Percentiles rank a stretch among this genome's conserved stretches.
phyloP scores from a whole-genome alignment of 2,888 invertebrate genomes.

The Morpho achilles region DNA sequence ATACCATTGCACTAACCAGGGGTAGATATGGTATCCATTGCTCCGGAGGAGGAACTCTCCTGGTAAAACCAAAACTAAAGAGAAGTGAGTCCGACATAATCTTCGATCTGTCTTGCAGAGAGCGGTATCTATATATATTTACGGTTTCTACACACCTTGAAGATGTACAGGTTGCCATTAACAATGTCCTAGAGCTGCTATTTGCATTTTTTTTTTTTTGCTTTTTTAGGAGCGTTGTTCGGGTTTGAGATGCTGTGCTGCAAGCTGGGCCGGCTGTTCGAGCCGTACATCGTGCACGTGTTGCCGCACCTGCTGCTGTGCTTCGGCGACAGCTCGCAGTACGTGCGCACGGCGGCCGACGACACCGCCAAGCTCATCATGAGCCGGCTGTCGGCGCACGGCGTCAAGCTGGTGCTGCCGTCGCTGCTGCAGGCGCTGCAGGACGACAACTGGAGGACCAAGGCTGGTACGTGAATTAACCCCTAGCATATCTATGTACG shows the following conservation, averaged over 20 bases:
- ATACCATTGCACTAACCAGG: no score
- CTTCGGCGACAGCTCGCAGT: slow-evolving; percentile 97
- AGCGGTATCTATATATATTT: no score
- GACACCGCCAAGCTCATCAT: slow-evolving; percentile 97
- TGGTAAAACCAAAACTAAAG: no score
- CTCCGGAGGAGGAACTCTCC: no score
- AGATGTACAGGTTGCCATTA: no score
- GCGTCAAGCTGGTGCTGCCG: slow-evolving; percentile 97
- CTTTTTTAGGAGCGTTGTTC: slow-evolving; percentile 88
- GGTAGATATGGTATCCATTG: no score
- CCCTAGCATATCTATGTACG: no score
- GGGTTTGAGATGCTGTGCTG: slow-evolving; percentile 98
- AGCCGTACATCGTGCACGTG: slow-evolving; percentile 99
- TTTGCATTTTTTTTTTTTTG: background rate
- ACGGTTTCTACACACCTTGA: no score
- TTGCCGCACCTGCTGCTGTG: slow-evolving; percentile 95
- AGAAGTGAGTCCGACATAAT: no score
- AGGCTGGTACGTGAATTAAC: slow-evolving; percentile 82
- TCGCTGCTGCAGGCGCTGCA: slow-evolving; percentile 94
- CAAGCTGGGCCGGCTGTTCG: slow-evolving; percentile 97
- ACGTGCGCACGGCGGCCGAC: slow-evolving; percentile 97
- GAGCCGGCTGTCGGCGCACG: slow-evolving; percentile 97
- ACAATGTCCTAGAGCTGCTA: no score
- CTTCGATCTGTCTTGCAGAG: no score
- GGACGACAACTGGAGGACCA: slow-evolving; percentile 99